A percentile compares a stretch with the other conserved stretches of the same genome.
These are phyloP conservation scores for Zaprionus ghesquierei DNA, from an alignment of 1,140 invertebrate species.

Conservation along the genomic window DNA sequence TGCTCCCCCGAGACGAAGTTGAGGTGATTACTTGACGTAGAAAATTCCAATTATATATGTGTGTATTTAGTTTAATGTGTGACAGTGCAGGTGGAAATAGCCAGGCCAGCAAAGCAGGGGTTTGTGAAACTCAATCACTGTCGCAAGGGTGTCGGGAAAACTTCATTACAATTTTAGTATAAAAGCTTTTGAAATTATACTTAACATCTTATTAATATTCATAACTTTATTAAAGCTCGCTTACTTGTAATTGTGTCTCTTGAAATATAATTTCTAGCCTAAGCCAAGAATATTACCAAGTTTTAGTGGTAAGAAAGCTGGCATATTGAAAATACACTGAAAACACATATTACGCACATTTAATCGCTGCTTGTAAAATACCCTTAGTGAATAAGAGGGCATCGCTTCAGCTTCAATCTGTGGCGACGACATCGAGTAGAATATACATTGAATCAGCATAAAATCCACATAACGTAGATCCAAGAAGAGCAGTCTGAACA, in stretches of 20 bases:
- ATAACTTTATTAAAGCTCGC: slow-evolving; percentile 35
- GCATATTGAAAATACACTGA: slow-evolving; percentile 17
- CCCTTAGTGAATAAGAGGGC: slow-evolving; percentile 10
- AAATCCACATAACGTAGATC: slow-evolving; percentile 50
- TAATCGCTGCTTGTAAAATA: slow-evolving; percentile 19
- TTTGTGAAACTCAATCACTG: slow-evolving; percentile 33
- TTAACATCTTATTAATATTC: slow-evolving; percentile 43
- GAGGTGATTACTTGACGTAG: slow-evolving; percentile 7
- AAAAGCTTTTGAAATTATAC: slow-evolving; percentile 35
- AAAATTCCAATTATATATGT: slow-evolving; percentile 22
- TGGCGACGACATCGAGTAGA: slow-evolving; percentile 17
- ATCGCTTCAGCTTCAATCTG: slow-evolving; percentile 33
- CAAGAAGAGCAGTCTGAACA: slow-evolving; percentile 18
- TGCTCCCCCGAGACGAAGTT: slow-evolving; percentile 2
- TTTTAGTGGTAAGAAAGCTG: slow-evolving; percentile 1
- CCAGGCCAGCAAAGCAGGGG: not conserved
- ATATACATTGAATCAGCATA: slow-evolving; percentile 53
- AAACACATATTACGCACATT: slow-evolving; percentile 16
- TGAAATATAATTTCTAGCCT: no score
- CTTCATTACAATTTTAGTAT: slow-evolving; percentile 33
- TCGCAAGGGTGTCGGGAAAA: not conserved
- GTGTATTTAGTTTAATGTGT: slow-evolving; percentile 22
- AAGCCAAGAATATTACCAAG: not conserved
- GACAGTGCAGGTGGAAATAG: not conserved
- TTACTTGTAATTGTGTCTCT: not conserved